Percentiles rank a stretch among this genome's conserved stretches.
Evolutionary conservation across 2,113 vertebrate species (phyloP).

Genomic region (Oryzias celebensis): DNA sequence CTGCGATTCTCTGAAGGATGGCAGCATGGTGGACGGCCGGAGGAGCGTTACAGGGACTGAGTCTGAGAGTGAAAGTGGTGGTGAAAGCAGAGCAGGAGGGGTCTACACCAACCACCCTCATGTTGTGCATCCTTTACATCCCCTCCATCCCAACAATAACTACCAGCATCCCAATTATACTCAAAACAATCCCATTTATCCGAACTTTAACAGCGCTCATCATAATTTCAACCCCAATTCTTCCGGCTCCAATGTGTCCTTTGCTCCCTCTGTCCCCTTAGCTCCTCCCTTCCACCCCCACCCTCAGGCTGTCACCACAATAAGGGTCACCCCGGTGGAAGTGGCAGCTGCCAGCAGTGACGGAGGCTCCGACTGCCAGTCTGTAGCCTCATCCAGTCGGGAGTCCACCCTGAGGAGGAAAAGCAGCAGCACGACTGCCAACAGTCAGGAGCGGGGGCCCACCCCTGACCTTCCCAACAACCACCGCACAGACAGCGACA

Average conservation of each 20-base stretch:
- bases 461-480: slow-evolving; percentile 72
- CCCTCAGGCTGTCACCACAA: slow-evolving; percentile 88
- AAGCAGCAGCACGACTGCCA: slow-evolving; percentile 81
- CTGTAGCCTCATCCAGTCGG: slow-evolving; percentile 85
- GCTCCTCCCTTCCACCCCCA: slow-evolving; percentile 82
- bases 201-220: slow-evolving; percentile 32
- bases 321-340: slow-evolving; percentile 91
- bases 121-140: slow-evolving; percentile 60
- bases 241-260: slow-evolving; percentile 23
- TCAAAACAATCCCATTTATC: slow-evolving; percentile 28
- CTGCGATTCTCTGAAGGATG: slow-evolving; percentile 87
- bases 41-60: slow-evolving; percentile 73
- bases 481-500: slow-evolving; percentile 53
- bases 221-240: slow-evolving; percentile 29
- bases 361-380: slow-evolving; percentile 88
- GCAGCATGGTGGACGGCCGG: slow-evolving; percentile 81
- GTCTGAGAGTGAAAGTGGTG: slow-evolving; percentile 45
- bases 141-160: slow-evolving; percentile 39
- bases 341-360: slow-evolving; percentile 79
- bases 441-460: slow-evolving; percentile 82
- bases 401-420: slow-evolving; percentile 92
- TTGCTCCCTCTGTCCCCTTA: slow-evolving; percentile 33
- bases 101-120: slow-evolving; percentile 53
- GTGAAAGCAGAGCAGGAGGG: slow-evolving; percentile 33
- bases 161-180: slow-evolving; percentile 41